Percentiles rank a stretch among this genome's conserved stretches.
Conservation (phyloP, 2,797 vertebrate genomes). For the Diceros bicornis region DNA sequence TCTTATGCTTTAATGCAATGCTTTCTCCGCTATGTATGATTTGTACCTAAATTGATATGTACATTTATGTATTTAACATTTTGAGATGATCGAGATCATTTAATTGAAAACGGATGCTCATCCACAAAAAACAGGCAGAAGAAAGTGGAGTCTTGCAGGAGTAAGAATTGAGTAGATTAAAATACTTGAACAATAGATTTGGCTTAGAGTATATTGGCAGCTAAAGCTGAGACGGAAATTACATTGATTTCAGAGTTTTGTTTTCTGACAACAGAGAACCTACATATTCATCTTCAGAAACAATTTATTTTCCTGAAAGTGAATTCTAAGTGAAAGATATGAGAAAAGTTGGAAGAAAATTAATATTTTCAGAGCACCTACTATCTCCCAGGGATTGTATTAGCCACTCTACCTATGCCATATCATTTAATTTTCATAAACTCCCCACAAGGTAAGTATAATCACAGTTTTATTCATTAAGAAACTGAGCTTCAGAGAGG, state of each 20-base stretch:
- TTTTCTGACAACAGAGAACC: constrained; percentile 21
- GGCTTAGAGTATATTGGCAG: not conserved
- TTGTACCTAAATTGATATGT: not conserved
- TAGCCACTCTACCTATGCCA: not conserved
- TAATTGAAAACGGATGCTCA: not conserved
- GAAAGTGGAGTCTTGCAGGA: not conserved
- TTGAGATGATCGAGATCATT: not conserved
- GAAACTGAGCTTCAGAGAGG: not conserved
- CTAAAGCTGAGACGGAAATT: not conserved
- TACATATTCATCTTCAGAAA: not conserved
- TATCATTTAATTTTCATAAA: constrained; percentile 31
- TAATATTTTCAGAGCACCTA: not conserved
- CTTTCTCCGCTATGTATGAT: not conserved
- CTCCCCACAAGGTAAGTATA: not conserved
- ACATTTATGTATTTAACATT: not conserved
- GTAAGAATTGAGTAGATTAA: constrained; percentile 26
- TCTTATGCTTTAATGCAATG: not conserved
- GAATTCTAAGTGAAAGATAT: not conserved
- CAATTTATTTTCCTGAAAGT: not conserved
- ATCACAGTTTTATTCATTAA: not conserved
- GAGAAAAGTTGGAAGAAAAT: not conserved
- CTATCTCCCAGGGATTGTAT: not conserved
- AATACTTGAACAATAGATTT: not conserved
- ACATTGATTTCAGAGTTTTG: not conserved
- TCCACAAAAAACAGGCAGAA: not conserved